Evolutionary conservation across 2,888 invertebrate species (phyloP), one percentile per base, ranked within the genome.

Genomic region (Andrena praecox): DNA sequence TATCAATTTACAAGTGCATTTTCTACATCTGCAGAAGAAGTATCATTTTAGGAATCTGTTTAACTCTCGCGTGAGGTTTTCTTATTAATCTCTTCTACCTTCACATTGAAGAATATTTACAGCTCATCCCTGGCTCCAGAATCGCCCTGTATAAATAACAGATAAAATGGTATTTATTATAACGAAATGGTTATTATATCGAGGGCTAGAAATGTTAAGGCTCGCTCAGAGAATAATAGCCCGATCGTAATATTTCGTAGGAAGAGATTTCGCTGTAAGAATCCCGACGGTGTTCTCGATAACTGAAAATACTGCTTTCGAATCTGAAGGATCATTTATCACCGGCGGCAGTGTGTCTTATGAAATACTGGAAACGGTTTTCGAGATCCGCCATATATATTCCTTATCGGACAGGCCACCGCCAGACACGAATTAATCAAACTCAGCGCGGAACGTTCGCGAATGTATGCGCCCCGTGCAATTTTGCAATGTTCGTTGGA

Each of bases 351-450:
- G 50, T 69, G 64, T 70, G 77, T 79, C 78, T 79, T 70, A 64
- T 69, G 78, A 70, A 80, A 68, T 76, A 68, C 31, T 59, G 79
- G 64, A 69, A 77, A 77, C 78, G 56, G 64, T 79, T 56, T 78
- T 78, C 79, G 54, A 78, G 79, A 78, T 70, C 79, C 70, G 20
- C 64, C 79, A 70, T 80, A 80, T 68, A 75, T 85, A 84, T 86
- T 85, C 84, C 89, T 90, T 90, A 91, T 91, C 89, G 88, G 85
- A 84, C 80, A 77, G 89, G 87, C 85, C 87, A 86, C 85, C 87
- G 84, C 83, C 66, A 67, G 66, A 85, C 71, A 42, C 72, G 80
- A 91, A 92, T 92, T 92, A 92, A 92, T 92, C 92, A 91, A 90
- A 90, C 86, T 87, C 79, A 80, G 77, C 80, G 77, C 72, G 69